Evolutionary conservation across 2,113 vertebrate genomes (phyloP), one percentile per base, ranked within the genome.

Genomic region (Glareola pratincola): DNA sequence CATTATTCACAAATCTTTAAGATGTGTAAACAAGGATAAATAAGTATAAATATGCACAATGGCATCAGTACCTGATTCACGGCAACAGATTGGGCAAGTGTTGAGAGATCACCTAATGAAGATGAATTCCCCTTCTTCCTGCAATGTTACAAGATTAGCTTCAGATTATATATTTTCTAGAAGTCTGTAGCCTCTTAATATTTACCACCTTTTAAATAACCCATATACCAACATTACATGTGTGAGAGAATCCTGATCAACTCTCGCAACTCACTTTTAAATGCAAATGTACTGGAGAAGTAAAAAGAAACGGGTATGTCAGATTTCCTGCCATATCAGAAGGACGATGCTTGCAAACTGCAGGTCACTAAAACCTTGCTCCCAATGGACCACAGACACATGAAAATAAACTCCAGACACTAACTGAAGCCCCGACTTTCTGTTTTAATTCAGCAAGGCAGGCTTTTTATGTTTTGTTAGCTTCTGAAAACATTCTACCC

Each of bases 81-180:
- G 75, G 92, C 54, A 23, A 93, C 63, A 60, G 95, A 71, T 7
- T 91, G 92, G 48, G 72, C 74, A 16, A 98, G 53, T 19, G 48
- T 64, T 60, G 95, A 94, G 50, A 98, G 80, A 7, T 98, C 97
- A 13, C 96, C 91, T 10, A 97, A 47, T 3, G 98, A 98, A 47
- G 95, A 96, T 53, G 98, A 97, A 47, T 15, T 91, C 67, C 94
- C 96, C 75, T 97, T 97, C 85, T 91, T 98, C 68, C 98, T 98
- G 97, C 1, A 73, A 71, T 37, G 69, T 56, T 39, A 94, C 39
- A 90, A 90, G 4, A 37, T 18, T 10, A 84, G 37, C 86, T 85
- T 94, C 66, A 94, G 48, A 88, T 71, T 45, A 62, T 2, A 0
- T 19, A 29, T 54, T 86, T 75, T 59, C 37, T 17, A 85, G 12